Base-by-base conservation (phyloP, 2,113 vertebrate species). In the Myotis lucifugus region DNA sequence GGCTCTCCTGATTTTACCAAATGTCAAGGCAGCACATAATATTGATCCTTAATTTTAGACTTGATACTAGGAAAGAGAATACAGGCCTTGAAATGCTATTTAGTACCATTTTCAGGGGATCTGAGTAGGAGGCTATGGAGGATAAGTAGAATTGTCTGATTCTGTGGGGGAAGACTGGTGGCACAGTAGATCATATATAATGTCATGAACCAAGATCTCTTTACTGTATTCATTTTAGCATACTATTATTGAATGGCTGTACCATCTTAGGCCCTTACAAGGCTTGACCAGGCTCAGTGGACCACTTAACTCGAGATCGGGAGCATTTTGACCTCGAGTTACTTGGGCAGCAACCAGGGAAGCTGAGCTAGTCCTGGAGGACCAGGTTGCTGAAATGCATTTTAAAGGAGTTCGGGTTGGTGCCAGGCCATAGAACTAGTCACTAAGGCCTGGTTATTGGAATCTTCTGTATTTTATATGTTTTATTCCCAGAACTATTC, bases 21-120 rank as follows among this genome's bases (percentile, higher is more conserved):
- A 50, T 92, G 34, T 40, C 34, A 64, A 92, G 54, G 23, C 56
- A 78, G 48, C 54, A 61, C 10, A 5, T 56, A 72, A 34, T 73
- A 61, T 48, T 48, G 82, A 90, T 37, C 18, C 84, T 92, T 90
- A 72, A 74, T 74, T 96, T 90, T 84, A 61, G 34, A 70, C 40
- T 84, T 69, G 34, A n/a, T 27, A 46, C 21, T 64, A 78, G 34
- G 54, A 70, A 79, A 85, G 50, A 94, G 34, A 95, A 61, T 64
- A 72, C 4, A 89, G 40, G 18, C 9, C 70, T 84, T 42, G 27
- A 52, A 81, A 46, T 61, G 40, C 74, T 76, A 29, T 79, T 64
- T 13, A 40, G 13, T 54, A 42, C 19, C 29, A 40, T 61, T 90
- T 74, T 72, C 37, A 52, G 81, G 37, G 50, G 14, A 17, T 66